Evolutionary conservation across 2,888 invertebrate species (phyloP), one percentile per base, ranked within the genome.

Genomic region (Idaea dimidiata): DNA sequence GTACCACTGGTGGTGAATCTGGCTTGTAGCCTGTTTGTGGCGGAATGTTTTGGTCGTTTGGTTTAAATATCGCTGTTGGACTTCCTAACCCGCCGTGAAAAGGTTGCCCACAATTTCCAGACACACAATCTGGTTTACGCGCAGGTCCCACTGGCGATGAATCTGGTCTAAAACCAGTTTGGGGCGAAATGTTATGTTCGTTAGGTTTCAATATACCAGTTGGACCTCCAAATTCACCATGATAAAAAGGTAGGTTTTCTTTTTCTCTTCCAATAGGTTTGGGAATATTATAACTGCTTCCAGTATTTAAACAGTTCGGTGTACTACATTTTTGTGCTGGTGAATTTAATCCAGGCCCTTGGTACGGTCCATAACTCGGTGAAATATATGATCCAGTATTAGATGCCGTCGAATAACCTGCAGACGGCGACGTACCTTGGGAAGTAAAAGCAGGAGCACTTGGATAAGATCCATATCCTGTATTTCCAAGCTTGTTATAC

Each of bases 191-290:
- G 43, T 43, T 14, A 8, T 43, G 43, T 43, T 91, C 88, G 65
- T 79, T 83, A 1, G 92, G 89, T 72, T 82, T 82, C 6, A 90
- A 70, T 16, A 90, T 63, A n/a, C 92, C 92, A 32, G 90, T 85
- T 58, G 91, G 89, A 24, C 90, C 92, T 54, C 91, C 89, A 70
- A 92, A 92, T 16, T 91, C 88, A 61, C 89, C 91, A 16, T 83
- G 77, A 54, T 59, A 62, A 61, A 55, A 61, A 61, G 17, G 58
- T 17, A 16, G 64, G 63, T 16, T 65, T 62, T 1, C 18, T 17
- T 56, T 56, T 56, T 17, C 17, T 8, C 17, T 18, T 17, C 17
- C 56, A 17, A 14, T 56, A 17, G 56, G 56, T 18, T 17, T 33
- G 14, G 43, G 43, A 43, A 43, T 43, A 43, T 43, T 43, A 10